These are phyloP conservation scores for Amazona guildingii DNA, from an alignment of 2,113 vertebrate species.

Conservation along the genomic window DNA sequence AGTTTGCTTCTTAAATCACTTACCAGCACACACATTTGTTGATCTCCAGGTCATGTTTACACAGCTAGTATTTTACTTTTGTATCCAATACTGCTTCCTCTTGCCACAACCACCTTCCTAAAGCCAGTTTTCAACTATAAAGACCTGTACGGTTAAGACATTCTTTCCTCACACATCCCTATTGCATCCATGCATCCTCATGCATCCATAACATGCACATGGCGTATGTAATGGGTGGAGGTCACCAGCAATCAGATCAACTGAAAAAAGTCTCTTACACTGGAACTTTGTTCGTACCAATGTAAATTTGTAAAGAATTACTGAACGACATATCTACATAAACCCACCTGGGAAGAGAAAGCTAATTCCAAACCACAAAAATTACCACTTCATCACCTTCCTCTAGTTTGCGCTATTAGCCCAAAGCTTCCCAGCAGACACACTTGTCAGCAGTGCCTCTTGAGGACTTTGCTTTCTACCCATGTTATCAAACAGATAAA, in stretches of 20 bases:
- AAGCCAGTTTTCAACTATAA: not conserved
- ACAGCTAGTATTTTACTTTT: not conserved
- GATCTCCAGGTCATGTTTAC: not conserved
- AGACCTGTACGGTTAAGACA: not conserved
- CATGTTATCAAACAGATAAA: not conserved
- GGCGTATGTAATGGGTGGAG: accelerated
- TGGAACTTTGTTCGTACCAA: not conserved
- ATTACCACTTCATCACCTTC: not conserved
- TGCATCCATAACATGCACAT: not conserved
- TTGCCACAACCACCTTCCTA: not conserved
- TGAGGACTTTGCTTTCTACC: not conserved
- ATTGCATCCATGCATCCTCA: not conserved
- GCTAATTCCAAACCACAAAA: not conserved
- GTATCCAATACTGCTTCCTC: not conserved
- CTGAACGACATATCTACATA: not conserved
- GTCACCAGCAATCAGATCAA: not conserved
- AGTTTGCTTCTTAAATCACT: not conserved
- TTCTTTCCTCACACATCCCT: not conserved
- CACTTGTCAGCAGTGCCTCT: not conserved
- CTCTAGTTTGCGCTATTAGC: not conserved
- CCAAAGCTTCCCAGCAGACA: not conserved
- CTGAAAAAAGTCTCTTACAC: not conserved
- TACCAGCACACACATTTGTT: not conserved
- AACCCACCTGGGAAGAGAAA: not conserved
- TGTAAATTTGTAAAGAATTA: not conserved